Conservation (phyloP, 2,113 vertebrate genomes). For the Motacilla tschutschensis region DNA sequence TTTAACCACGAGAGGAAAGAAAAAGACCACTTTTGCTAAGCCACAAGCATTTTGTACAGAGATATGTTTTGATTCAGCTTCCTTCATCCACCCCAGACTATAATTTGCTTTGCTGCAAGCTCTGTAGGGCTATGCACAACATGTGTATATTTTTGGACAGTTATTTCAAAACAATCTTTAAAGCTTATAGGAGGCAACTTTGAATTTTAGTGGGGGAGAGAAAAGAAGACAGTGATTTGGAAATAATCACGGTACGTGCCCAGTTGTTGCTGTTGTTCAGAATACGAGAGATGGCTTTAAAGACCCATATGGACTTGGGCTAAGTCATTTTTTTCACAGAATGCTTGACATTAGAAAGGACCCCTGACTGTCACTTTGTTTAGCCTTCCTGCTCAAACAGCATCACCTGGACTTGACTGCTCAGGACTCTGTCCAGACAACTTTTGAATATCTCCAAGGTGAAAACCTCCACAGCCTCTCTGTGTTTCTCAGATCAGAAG, state of each 20-base stretch:
- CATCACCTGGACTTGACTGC: background rate
- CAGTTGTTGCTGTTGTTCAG: background rate
- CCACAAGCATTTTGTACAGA: constrained; percentile 2
- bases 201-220: background rate
- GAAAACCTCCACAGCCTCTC: background rate
- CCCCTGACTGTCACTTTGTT: background rate
- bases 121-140: background rate
- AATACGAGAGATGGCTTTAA: background rate
- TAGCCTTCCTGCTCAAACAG: background rate
- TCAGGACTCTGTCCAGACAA: background rate
- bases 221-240: background rate
- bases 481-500: background rate
- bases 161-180: constrained; percentile 32
- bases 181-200: background rate
- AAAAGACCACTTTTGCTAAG: constrained; percentile 10
- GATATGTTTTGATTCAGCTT: constrained; percentile 14
- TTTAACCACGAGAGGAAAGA: constrained; percentile 6
- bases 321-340: background rate
- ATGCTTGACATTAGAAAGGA: background rate
- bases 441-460: background rate
- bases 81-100: background rate
- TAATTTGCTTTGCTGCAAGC: constrained; percentile 4
- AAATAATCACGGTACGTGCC: accelerated
- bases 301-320: background rate
- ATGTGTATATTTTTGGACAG: background rate